These are phyloP conservation scores for Alligator sinensis DNA, from an alignment of 2,113 vertebrate genomes.

Conservation along the genomic window DNA sequence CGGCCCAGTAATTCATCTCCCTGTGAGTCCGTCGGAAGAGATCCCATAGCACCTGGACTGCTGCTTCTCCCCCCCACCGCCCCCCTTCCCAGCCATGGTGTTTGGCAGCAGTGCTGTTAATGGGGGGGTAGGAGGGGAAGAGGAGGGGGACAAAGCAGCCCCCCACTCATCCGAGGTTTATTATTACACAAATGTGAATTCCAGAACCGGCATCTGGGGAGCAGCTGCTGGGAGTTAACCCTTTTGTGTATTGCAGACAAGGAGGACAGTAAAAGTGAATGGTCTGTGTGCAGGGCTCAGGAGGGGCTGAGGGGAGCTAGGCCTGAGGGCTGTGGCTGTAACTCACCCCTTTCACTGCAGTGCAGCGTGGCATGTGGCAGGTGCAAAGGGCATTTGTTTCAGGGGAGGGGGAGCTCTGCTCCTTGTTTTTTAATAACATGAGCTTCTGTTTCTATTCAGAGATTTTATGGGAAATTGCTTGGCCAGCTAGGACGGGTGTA, in stretches of 20 bases:
- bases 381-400: background rate
- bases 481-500: constrained; percentile 17
- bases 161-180: constrained; percentile 48
- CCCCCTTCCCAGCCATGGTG: background rate
- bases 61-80: background rate
- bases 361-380: background rate
- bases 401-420: background rate
- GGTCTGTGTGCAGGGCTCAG: background rate
- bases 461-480: constrained; percentile 38
- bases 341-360: accelerated
- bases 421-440: background rate
- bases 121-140: accelerated
- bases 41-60: constrained; percentile 51
- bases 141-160: background rate
- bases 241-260: background rate
- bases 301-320: accelerated
- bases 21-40: constrained; percentile 19
- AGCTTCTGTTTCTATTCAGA: constrained; percentile 60
- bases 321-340: accelerated
- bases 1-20: constrained; percentile 28
- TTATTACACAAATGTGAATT: constrained; percentile 77
- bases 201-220: constrained; percentile 76
- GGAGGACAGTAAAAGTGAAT: accelerated
- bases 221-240: constrained; percentile 73
- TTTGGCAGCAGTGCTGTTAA: constrained; percentile 1